Conservation (phyloP, 2,113 vertebrate species). For the Sapayoa aenigma region DNA sequence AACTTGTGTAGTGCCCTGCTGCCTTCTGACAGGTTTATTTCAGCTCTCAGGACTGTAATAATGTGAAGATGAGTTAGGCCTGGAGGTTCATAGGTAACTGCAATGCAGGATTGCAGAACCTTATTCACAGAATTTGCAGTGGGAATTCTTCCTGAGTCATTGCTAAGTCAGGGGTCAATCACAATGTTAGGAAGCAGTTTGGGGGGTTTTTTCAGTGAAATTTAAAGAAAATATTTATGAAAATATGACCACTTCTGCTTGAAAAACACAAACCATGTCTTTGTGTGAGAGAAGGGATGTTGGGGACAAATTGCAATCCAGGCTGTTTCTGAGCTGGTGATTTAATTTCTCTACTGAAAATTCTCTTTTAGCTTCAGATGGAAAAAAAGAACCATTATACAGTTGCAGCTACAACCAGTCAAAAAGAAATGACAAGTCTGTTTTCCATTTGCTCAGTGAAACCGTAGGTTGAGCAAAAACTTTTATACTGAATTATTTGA, state of each 20-base stretch:
- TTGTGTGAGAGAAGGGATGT: not conserved
- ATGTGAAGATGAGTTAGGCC: not conserved
- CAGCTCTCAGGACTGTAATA: not conserved
- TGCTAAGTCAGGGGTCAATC: not conserved
- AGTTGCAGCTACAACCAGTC: not conserved
- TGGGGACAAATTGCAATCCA: not conserved
- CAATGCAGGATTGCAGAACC: not conserved
- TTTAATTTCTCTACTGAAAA: not conserved
- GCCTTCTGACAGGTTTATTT: constrained; percentile 35
- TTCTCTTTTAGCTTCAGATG: not conserved
- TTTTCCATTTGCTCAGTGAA: not conserved
- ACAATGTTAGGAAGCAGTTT: not conserved
- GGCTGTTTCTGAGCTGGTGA: not conserved
- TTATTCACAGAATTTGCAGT: not conserved
- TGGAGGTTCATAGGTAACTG: not conserved
- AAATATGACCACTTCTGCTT: not conserved
- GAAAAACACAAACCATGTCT: not conserved
- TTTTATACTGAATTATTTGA: not conserved
- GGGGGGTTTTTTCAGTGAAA: not conserved
- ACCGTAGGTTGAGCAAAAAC: not conserved
- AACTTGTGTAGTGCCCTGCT: not conserved
- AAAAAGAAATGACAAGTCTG: not conserved
- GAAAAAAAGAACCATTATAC: not conserved
- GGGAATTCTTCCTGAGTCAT: not conserved
- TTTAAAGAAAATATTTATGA: not conserved